Conservation (phyloP, 2,113 vertebrate species). For the Forbesichthys agassizii region DNA sequence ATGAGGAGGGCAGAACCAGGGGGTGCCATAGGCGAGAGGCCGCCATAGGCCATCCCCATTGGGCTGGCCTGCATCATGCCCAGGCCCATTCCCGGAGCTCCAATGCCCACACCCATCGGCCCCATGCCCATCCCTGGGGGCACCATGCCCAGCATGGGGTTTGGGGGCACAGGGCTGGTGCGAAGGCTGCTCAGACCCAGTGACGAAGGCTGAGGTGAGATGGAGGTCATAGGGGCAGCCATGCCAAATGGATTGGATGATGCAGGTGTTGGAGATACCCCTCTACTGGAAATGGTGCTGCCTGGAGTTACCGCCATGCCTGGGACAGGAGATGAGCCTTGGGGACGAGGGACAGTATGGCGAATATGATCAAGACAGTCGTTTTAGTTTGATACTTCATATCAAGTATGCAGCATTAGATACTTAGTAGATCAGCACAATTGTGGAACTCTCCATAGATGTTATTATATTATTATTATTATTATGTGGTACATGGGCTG, state of each 20-base stretch:
- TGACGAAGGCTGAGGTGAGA: conserved; percentile 76
- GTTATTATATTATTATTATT: no score
- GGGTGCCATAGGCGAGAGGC: conserved; percentile 77
- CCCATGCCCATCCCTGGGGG: conserved; percentile 72
- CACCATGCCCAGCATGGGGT: conserved; percentile 78
- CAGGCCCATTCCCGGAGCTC: conserved; percentile 71
- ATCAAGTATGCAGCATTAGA: no score
- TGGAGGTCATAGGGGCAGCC: conserved; percentile 68
- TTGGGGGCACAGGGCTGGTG: conserved; percentile 84
- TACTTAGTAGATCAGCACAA: no score
- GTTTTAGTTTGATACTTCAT: no score
- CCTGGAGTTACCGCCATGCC: conserved; percentile 73
- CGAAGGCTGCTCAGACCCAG: conserved; percentile 87
- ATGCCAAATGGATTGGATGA: conserved; percentile 69
- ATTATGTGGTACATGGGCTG: no score
- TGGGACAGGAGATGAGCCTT: conserved; percentile 75
- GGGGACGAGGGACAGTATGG: neutral
- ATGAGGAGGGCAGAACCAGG: conserved; percentile 65
- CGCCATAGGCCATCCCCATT: conserved; percentile 80
- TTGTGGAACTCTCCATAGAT: no score
- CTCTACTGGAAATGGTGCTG: conserved; percentile 74
- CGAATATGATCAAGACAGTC: neutral
- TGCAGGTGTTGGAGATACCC: conserved; percentile 74
- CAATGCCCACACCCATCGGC: conserved; percentile 76
- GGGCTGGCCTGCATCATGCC: conserved; percentile 78